Conservation (phyloP, 2,113 vertebrate genomes). For the Melanerpes aurifrons region DNA sequence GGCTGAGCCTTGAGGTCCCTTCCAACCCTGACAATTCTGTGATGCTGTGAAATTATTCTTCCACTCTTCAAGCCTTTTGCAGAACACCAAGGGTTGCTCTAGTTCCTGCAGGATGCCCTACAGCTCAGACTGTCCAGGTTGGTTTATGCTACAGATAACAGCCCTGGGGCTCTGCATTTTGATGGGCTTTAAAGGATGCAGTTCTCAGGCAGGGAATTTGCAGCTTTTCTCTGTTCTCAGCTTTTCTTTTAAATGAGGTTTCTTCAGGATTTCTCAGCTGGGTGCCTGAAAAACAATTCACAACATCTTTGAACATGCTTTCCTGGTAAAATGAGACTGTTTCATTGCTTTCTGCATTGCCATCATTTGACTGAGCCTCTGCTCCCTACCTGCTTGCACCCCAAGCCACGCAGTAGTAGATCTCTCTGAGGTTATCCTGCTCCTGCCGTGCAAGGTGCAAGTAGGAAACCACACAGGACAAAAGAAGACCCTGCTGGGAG, state of each 20-base stretch:
- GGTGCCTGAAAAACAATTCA: background rate
- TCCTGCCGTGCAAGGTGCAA: background rate
- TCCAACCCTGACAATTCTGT: too few species aligned
- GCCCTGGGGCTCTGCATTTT: background rate
- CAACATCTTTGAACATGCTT: background rate
- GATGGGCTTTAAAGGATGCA: background rate
- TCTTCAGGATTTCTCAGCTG: background rate
- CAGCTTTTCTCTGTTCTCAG: background rate
- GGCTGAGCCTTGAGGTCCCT: too few species aligned
- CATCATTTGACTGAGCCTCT: background rate
- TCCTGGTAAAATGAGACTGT: background rate
- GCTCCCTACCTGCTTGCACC: background rate
- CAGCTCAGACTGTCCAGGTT: background rate
- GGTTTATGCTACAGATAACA: background rate
- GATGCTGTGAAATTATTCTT: background rate
- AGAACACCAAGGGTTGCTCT: background rate
- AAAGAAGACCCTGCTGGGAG: background rate
- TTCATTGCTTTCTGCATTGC: background rate
- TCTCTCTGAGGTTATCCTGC: background rate
- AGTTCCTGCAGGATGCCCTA: background rate
- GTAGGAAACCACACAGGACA: background rate
- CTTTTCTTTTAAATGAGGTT: background rate
- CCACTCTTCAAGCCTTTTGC: background rate
- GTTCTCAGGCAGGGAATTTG: background rate
- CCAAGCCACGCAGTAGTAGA: background rate